A percentile compares a stretch with the other conserved stretches of the same genome.
Evolutionary conservation across 2,797 vertebrate species (phyloP).

Genomic region (Pagetopsis macropterus): DNA sequence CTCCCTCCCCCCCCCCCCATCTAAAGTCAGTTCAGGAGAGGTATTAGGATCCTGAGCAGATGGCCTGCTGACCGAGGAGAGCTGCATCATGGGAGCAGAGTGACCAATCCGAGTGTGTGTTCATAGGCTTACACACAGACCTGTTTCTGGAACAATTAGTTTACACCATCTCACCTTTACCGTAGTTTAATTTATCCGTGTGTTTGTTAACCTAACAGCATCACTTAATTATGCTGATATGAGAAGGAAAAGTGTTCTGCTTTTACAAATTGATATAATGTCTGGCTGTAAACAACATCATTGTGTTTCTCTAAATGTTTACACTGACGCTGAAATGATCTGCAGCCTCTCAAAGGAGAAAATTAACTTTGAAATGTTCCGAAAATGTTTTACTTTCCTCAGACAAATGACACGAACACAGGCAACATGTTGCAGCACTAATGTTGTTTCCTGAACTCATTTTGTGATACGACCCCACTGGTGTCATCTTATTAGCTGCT

Average conservation of each 20-base stretch:
- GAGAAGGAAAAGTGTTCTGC: neutral
- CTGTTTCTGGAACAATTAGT: neutral
- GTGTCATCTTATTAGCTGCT: conserved; percentile 37
- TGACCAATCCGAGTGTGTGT: conserved; percentile 12
- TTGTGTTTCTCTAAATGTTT: neutral
- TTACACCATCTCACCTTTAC: no score
- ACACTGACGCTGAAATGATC: neutral
- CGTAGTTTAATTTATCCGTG: neutral
- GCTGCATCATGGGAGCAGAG: conserved; percentile 19
- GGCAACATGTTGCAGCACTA: conserved; percentile 9
- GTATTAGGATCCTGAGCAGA: conserved; percentile 73
- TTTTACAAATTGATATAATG: neutral
- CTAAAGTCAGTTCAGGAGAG: conserved; percentile 42
- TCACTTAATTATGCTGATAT: neutral
- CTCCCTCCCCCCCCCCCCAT: neutral
- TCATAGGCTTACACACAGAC: conserved; percentile 40
- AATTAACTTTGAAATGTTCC: conserved; percentile 13
- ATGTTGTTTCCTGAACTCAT: conserved; percentile 41
- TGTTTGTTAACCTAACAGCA: neutral
- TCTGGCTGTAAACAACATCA: conserved; percentile 5
- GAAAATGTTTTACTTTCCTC: conserved; percentile 7
- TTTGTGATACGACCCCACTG: conserved; percentile 23
- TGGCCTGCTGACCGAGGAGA: conserved; percentile 49
- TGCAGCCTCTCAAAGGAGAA: conserved; percentile 3
- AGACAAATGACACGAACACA: conserved; percentile 13